phyloP scores from a whole-genome alignment of 2,797 vertebrate species.

The Sarcophilus harrisii region DNA sequence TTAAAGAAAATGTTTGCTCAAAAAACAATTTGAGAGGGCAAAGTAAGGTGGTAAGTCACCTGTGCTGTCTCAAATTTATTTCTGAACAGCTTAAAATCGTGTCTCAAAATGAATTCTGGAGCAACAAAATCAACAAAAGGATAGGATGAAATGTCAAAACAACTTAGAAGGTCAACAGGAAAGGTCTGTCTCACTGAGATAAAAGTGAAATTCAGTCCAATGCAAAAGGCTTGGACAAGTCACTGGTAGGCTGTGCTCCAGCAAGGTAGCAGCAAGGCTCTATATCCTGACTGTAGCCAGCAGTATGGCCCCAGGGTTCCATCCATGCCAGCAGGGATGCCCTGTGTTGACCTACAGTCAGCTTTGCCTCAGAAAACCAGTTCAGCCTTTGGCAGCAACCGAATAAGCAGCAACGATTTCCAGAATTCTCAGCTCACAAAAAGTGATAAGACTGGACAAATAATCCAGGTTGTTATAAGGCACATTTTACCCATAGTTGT shows the following conservation, averaged over 20 bases:
- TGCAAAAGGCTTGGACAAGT: not conserved
- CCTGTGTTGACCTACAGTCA: no score
- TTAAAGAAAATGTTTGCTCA: not conserved
- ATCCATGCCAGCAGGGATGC: not conserved
- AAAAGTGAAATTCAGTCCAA: not conserved
- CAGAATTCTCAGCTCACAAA: not conserved
- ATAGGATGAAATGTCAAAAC: not conserved
- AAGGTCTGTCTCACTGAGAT: not conserved
- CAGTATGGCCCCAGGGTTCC: not conserved
- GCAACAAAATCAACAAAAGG: not conserved
- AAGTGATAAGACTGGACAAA: not conserved
- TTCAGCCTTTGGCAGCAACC: not conserved
- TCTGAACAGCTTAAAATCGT: not conserved
- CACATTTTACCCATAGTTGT: not conserved
- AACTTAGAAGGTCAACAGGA: not conserved
- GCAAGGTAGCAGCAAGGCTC: not conserved
- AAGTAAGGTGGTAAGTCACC: no score
- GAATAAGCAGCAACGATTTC: not conserved
- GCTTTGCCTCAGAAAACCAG: not conserved
- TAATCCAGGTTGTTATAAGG: not conserved
- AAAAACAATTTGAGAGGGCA: not conserved
- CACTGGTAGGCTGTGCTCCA: no score
- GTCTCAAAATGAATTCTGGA: not conserved
- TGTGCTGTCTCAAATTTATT: no score
- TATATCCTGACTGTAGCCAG: not conserved